These are phyloP conservation scores for Trachelus iudaicus DNA, from an alignment of 2,888 invertebrate genomes.

Conservation along the genomic window DNA sequence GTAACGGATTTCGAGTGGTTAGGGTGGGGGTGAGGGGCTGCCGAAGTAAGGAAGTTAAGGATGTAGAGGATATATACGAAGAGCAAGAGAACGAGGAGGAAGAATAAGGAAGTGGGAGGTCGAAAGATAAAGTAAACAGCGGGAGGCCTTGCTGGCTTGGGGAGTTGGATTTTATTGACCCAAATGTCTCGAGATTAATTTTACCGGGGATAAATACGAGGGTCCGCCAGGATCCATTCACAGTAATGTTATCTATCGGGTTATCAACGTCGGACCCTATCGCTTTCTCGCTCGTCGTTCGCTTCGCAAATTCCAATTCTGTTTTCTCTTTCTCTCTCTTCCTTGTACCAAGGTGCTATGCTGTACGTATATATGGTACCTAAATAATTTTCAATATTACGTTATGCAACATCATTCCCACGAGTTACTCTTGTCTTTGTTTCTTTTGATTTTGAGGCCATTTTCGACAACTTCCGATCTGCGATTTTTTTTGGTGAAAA, in stretches of 20 bases:
- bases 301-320: background rate
- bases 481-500: background rate
- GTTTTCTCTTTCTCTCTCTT: background rate
- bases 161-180: conserved; percentile 35
- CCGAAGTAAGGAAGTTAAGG: conserved; percentile 16
- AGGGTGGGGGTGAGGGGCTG: background rate
- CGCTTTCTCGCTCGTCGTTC: background rate
- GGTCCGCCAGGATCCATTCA: conserved; percentile 8
- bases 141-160: conserved; percentile 17
- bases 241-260: conserved; percentile 15
- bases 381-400: background rate
- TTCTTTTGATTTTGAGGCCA: background rate
- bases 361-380: background rate
- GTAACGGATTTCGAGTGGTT: conserved; percentile 46
- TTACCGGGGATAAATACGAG: conserved; percentile 34
- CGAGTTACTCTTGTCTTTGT: background rate
- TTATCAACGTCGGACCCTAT: background rate
- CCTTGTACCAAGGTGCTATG: background rate
- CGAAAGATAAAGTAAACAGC: conserved; percentile 43
- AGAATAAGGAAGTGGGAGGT: conserved; percentile 21
- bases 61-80: conserved; percentile 16
- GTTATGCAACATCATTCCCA: background rate
- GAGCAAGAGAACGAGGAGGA: conserved; percentile 19
- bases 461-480: background rate
- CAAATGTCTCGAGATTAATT: conserved; percentile 46